Base-by-base conservation (phyloP, 1,140 invertebrate genomes). In the Aphis gossypii region DNA sequence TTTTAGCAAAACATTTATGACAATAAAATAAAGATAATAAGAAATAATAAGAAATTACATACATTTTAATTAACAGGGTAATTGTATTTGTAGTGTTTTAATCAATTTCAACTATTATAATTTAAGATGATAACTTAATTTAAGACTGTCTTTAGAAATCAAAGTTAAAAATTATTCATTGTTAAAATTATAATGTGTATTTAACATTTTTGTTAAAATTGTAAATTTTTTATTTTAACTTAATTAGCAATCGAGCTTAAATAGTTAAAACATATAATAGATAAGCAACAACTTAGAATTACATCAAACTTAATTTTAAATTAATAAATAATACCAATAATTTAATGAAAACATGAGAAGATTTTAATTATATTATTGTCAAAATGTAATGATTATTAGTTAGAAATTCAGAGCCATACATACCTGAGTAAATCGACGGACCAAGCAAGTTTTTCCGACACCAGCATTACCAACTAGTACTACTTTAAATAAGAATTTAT, bases 401-500 rank as follows among this genome's bases (percentile, higher is more conserved):
- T 41, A 41, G n/a, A 4, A 76, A 18, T 76, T 18, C 48, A 60
- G 25, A 68, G 60, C 30, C 56, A 68, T 89, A 94, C 87, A 46
- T 95, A 96, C 96, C 96, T 98, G 98, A 48, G 98, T 98, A 96
- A 98, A 99, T 94, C 98, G 96, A 94, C 98, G 96, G 87, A 99
- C 98, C 87, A 99, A 96, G 96, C 98, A 99, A 82, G 98, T 99
- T 96, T 99, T 99, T 54, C 98, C 98, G 94, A 99, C 98, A 60
- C 98, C 98, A 94, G 98, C 98, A 96, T 99, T 99, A 68, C 98
- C 98, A 94, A 99, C 98, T 83, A 99, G 96, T 90, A 99, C 98
- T 94, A 99, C 98, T 97, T 99, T 99, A 95, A 99, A 99, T 94
- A 99, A 96, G 96, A 99, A 99, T 96, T 99, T 99, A 95, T 99